A percentile compares a stretch with the other conserved stretches of the same genome.
Conservation (phyloP, 1,140 invertebrate genomes). For the Lordiphosa collinella region DNA sequence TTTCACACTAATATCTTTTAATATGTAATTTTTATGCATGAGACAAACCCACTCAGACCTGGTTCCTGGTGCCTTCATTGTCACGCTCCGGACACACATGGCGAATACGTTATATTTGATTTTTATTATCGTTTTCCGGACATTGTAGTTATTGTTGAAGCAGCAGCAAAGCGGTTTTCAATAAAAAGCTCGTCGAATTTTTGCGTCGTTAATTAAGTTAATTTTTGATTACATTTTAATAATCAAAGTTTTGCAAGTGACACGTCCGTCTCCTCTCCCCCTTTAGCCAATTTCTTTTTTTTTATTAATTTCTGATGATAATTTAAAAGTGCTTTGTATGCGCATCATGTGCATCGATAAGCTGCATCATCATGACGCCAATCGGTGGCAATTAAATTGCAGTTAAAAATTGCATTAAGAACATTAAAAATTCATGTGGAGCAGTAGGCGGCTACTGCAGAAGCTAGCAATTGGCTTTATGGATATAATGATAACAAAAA, state of each 20-base stretch:
- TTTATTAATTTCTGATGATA: slow-evolving; percentile 68
- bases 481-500: not conserved
- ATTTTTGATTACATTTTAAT: slow-evolving; percentile 77
- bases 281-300: slow-evolving; percentile 17
- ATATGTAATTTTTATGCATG: slow-evolving; percentile 77
- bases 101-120: slow-evolving; percentile 67
- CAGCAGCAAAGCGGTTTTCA: slow-evolving; percentile 33
- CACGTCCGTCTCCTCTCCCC: slow-evolving; percentile 36
- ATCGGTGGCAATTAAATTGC: slow-evolving; percentile 59
- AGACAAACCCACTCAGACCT: slow-evolving; percentile 27
- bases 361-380: slow-evolving; percentile 34
- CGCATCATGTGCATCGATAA: slow-evolving; percentile 70
- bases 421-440: slow-evolving; percentile 41
- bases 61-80: slow-evolving; percentile 18
- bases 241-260: slow-evolving; percentile 62
- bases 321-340: slow-evolving; percentile 73
- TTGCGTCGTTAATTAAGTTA: slow-evolving; percentile 69
- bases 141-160: slow-evolving; percentile 5
- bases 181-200: slow-evolving; percentile 45
- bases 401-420: slow-evolving; percentile 64
- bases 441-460: slow-evolving; percentile 1
- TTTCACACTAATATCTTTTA: slow-evolving; percentile 76
- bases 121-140: slow-evolving; percentile 52
- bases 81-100: slow-evolving; percentile 28
- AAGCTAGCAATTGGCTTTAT: slow-evolving; percentile 15